Percentiles rank a stretch among this genome's conserved stretches.
Conservation (phyloP, 2,797 vertebrate species). For the Lindbergichthys nudifrons region DNA sequence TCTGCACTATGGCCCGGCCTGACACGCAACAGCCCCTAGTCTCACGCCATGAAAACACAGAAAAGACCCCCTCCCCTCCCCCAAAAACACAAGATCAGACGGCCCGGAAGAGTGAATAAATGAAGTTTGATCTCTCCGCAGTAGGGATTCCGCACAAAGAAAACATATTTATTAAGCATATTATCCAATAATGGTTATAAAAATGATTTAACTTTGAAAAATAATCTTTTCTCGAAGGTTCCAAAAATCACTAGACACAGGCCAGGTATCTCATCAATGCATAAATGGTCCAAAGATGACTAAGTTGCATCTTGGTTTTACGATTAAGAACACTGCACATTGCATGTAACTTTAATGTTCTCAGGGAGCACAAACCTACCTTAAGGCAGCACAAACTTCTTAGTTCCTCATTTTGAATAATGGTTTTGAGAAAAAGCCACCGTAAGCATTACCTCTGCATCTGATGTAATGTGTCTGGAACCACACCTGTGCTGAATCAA, state of each 20-base stretch:
- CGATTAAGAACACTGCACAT: not conserved
- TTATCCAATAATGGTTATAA: not conserved
- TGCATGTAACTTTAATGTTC: not conserved
- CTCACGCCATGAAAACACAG: slow-evolving; percentile 67
- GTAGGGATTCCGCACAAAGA: not conserved
- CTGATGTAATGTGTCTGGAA: not conserved
- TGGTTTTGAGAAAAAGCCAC: not conserved
- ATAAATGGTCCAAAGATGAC: not conserved
- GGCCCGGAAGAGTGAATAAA: not conserved
- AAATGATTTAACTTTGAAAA: not conserved
- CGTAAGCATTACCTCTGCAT: not conserved
- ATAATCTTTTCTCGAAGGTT: slow-evolving; percentile 5
- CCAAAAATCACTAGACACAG: not conserved
- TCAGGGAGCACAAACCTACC: not conserved
- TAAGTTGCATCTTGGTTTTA: not conserved
- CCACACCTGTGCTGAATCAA: slow-evolving; percentile 27
- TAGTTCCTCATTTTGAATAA: not conserved
- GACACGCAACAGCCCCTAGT: slow-evolving; percentile 64
- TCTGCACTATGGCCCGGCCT: slow-evolving; percentile 42
- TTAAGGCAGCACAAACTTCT: not conserved
- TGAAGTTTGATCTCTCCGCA: not conserved
- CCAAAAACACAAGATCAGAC: slow-evolving; percentile 4
- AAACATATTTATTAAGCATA: not conserved
- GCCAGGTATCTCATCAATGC: too few species aligned
- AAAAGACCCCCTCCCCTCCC: slow-evolving; percentile 7